phyloP scores from a whole-genome alignment of 1,140 invertebrate genomes.

The Drosophila suzukii region DNA sequence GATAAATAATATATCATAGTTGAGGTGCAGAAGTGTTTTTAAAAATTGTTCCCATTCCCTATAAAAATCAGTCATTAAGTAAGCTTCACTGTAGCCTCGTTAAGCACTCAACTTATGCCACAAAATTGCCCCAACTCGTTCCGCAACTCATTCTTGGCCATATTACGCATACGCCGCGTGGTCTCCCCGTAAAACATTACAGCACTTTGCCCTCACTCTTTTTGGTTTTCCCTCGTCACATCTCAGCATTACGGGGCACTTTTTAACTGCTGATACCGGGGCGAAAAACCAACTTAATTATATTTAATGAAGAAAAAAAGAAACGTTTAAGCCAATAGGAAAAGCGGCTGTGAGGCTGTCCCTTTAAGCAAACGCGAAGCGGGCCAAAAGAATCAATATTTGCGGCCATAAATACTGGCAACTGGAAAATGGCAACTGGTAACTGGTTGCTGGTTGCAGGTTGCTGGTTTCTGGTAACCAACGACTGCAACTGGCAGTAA shows the following conservation, averaged over 20 bases:
- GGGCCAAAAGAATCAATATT: constrained; percentile 45
- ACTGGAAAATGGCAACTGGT: constrained; percentile 5
- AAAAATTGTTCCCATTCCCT: too few species aligned
- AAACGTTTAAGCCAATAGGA: constrained; percentile 4
- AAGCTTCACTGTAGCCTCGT: background rate
- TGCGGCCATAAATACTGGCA: constrained; percentile 43
- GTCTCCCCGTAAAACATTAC: constrained; percentile 7
- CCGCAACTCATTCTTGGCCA: constrained; percentile 28
- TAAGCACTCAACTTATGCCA: constrained; percentile 15
- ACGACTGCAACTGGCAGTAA: constrained; percentile 6
- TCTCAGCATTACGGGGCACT: constrained; percentile 29
- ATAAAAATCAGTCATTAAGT: background rate
- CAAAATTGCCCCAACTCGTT: constrained; percentile 23
- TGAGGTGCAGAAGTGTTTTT: too few species aligned
- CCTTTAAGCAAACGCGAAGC: constrained; percentile 28
- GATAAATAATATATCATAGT: too few species aligned
- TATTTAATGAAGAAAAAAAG: constrained; percentile 41
- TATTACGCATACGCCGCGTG: constrained; percentile 44
- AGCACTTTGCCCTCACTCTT: background rate
- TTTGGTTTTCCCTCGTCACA: background rate
- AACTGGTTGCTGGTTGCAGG: background rate
- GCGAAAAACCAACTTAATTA: constrained; percentile 43
- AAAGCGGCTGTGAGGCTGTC: background rate
- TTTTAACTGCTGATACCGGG: constrained; percentile 41
- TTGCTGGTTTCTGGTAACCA: background rate